Conservation (phyloP, 53 echinoderm and acorn worm species). For the Actinopyga echinites region DNA sequence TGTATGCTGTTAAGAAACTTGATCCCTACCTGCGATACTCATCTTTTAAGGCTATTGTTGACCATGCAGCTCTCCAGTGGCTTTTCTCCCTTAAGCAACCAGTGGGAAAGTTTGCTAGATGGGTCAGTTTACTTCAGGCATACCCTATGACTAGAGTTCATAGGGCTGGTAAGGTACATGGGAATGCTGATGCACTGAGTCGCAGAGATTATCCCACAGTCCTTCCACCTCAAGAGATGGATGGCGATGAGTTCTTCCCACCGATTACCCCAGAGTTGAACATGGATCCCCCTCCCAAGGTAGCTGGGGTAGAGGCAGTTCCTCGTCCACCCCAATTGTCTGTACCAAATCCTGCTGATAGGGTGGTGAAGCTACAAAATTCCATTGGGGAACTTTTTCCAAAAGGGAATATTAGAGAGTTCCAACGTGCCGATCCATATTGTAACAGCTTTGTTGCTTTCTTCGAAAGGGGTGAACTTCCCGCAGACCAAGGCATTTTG, state of each 20-base stretch:
- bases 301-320: background rate
- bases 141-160: constrained; percentile 16
- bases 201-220: background rate
- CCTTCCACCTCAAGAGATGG: background rate
- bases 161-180: constrained; percentile 8
- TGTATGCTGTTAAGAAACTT: constrained; percentile 19
- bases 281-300: background rate
- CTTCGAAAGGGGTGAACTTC: background rate
- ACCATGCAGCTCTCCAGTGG: constrained; percentile 41
- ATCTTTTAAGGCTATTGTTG: constrained; percentile 34
- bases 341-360: background rate
- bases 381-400: constrained; percentile 1
- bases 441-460: constrained; percentile 8
- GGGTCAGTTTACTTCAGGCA: constrained; percentile 37
- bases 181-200: constrained; percentile 46
- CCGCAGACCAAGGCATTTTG: background rate
- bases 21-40: constrained; percentile 1
- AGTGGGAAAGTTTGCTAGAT: constrained; percentile 47
- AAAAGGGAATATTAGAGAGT: background rate
- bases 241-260: background rate
- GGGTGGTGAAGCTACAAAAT: background rate
- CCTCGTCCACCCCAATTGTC: background rate
- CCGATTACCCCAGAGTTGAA: constrained; percentile 26
- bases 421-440: constrained; percentile 15
- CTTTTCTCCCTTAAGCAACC: constrained; percentile 35